These are phyloP conservation scores for Myiotriccus ornatus DNA, from an alignment of 2,797 vertebrate genomes.

Conservation along the genomic window DNA sequence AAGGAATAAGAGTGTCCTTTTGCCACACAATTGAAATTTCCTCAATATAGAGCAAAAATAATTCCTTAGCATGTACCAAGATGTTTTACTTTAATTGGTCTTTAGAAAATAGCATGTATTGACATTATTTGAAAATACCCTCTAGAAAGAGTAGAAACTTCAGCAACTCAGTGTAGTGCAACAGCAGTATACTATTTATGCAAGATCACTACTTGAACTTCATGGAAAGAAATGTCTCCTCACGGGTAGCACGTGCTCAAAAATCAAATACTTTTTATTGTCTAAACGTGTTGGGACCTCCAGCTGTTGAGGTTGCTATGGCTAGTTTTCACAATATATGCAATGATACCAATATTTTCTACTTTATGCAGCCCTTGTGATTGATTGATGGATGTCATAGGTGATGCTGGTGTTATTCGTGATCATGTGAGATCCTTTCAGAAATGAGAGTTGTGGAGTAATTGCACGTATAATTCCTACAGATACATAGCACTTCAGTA, in stretches of 20 bases:
- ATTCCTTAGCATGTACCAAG: background rate
- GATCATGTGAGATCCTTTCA: background rate
- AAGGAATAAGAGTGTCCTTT: background rate
- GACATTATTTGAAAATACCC: background rate
- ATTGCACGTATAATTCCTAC: background rate
- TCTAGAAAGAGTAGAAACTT: background rate
- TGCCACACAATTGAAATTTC: background rate
- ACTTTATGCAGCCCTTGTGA: background rate
- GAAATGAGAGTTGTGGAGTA: background rate
- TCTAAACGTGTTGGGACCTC: background rate
- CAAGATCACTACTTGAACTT: background rate
- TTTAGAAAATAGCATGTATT: background rate
- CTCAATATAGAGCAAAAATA: background rate
- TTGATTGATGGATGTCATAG: background rate
- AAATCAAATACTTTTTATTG: background rate
- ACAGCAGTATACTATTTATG: background rate
- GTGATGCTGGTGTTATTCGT: background rate
- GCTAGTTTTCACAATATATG: background rate
- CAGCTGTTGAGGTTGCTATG: background rate
- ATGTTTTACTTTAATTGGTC: background rate
- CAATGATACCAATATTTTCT: background rate
- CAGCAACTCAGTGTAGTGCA: background rate
- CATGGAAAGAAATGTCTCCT: background rate
- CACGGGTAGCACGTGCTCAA: background rate
- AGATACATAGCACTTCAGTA: background rate